A percentile compares a stretch with the other conserved stretches of the same genome.
Conservation (phyloP, 2,113 vertebrate species). For the Prunella himalayana region DNA sequence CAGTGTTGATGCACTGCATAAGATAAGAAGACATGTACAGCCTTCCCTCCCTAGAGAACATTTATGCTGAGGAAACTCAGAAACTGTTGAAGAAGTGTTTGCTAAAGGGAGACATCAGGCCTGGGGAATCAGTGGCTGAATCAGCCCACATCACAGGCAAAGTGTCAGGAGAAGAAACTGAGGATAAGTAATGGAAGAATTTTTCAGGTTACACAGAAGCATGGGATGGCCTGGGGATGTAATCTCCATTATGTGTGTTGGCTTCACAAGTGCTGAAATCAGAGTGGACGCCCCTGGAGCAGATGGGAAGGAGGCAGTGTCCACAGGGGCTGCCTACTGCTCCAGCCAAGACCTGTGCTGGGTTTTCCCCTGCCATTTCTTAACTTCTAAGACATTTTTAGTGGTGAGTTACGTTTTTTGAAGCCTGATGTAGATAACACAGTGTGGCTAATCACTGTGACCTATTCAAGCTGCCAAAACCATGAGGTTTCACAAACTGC, state of each 20-base stretch:
- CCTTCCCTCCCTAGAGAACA: background rate
- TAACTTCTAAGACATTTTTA: background rate
- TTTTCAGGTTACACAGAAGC: background rate
- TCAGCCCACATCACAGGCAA: background rate
- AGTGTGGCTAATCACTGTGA: background rate
- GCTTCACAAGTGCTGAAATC: background rate
- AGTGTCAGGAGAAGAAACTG: background rate
- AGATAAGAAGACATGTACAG: background rate
- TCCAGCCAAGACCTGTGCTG: background rate
- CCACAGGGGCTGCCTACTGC: background rate
- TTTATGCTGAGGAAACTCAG: background rate
- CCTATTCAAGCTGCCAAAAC: background rate
- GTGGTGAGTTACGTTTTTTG: background rate
- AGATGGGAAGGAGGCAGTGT: background rate
- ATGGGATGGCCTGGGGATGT: background rate
- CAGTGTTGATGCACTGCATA: background rate
- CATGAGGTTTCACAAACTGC: background rate
- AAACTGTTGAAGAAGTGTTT: background rate
- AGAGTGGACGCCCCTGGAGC: background rate
- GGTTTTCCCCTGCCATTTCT: background rate
- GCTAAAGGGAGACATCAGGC: background rate
- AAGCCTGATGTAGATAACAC: background rate
- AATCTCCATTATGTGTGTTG: background rate
- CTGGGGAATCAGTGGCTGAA: background rate
- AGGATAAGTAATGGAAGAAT: background rate